These are phyloP conservation scores for Pandion haliaetus DNA, from an alignment of 2,113 vertebrate genomes.

Conservation along the genomic window DNA sequence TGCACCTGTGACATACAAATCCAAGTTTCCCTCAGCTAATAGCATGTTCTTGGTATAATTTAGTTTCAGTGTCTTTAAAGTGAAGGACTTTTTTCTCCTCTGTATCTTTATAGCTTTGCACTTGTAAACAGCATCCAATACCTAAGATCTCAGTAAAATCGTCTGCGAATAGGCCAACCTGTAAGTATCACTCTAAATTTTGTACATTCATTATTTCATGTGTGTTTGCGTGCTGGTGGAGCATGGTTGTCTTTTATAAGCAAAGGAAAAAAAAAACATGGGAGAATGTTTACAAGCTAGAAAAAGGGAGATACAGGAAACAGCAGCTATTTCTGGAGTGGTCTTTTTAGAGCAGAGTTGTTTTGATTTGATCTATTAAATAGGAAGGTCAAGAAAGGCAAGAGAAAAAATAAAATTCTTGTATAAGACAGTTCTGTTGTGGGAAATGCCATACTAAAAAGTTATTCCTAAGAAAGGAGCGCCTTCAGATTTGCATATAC, in stretches of 20 bases:
- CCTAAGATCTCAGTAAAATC: not conserved
- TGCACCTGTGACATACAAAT: not conserved
- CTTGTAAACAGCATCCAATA: fast-evolving
- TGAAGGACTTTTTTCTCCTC: not conserved
- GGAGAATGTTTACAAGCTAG: not conserved
- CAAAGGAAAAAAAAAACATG: not conserved
- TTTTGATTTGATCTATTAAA: not conserved
- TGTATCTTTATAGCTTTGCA: not conserved
- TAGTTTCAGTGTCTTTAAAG: not conserved
- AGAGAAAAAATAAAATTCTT: not conserved
- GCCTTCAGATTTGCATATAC: not conserved
- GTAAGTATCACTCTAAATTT: not conserved
- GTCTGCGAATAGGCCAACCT: not conserved
- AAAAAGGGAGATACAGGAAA: not conserved
- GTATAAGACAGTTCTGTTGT: not conserved
- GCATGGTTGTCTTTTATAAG: not conserved
- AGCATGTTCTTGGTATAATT: not conserved
- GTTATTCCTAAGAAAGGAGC: not conserved
- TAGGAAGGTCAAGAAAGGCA: not conserved
- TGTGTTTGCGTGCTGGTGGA: not conserved
- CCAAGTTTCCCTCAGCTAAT: not conserved
- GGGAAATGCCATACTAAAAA: not conserved
- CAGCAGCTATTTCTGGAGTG: not conserved
- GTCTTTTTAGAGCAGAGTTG: not conserved
- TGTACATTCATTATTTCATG: not conserved